phyloP scores from a whole-genome alignment of 2,888 invertebrate genomes.

The Chesias legatella region DNA sequence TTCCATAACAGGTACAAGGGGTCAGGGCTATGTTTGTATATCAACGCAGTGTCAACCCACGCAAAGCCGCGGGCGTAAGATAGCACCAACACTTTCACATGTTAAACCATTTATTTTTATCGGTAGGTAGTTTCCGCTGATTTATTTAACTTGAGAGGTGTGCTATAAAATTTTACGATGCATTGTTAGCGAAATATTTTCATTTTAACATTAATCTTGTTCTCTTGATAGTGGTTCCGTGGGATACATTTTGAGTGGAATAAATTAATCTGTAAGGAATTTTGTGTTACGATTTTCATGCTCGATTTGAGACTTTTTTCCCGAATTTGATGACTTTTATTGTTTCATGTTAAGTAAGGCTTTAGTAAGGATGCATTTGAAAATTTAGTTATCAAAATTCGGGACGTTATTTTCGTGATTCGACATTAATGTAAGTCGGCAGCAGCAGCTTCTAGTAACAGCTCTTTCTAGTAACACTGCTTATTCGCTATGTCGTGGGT shows the following conservation, averaged over 20 bases:
- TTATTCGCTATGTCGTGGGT: no score
- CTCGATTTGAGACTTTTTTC: no score
- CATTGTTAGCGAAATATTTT: slow-evolving; percentile 28
- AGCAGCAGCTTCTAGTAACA: no score
- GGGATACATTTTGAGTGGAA: not conserved
- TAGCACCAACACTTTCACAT: slow-evolving; percentile 19
- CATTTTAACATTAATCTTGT: slow-evolving; percentile 16
- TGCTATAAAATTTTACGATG: slow-evolving; percentile 23
- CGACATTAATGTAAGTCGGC: no score
- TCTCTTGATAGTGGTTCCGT: slow-evolving; percentile 12
- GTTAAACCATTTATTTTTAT: slow-evolving; percentile 15
- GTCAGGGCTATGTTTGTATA: slow-evolving; percentile 12
- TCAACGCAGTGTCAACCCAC: slow-evolving; percentile 10
- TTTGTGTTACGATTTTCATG: no score
- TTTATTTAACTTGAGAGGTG: slow-evolving; percentile 15
- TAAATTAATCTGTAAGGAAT: not conserved
- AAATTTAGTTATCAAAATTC: no score
- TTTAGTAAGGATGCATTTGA: no score
- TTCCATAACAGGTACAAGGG: slow-evolving; percentile 17
- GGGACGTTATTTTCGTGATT: no score
- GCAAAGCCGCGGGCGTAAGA: slow-evolving; percentile 2
- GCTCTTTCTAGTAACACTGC: no score
- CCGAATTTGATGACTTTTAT: no score
- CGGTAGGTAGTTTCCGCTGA: slow-evolving; percentile 21
- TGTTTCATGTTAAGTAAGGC: no score